A percentile compares a stretch with the other conserved stretches of the same genome.
These are phyloP conservation scores for Sternotherus odoratus DNA, from an alignment of 2,797 vertebrate species.

Conservation along the genomic window DNA sequence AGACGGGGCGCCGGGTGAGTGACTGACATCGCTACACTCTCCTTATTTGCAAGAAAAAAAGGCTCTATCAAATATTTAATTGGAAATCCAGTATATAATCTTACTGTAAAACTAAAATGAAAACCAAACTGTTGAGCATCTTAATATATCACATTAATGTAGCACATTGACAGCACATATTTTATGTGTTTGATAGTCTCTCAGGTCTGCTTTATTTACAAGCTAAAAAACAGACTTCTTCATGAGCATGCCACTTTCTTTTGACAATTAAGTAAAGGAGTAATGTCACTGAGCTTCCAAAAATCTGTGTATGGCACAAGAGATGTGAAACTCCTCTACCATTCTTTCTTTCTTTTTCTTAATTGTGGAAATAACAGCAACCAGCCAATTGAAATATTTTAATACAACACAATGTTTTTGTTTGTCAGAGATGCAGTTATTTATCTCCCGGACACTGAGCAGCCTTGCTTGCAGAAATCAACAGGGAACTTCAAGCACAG, in stretches of 20 bases:
- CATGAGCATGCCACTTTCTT: neutral
- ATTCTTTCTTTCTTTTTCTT: neutral
- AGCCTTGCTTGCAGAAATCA: neutral
- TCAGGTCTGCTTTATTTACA: neutral
- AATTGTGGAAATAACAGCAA: neutral
- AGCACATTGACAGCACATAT: neutral
- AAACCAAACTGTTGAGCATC: neutral
- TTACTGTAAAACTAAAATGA: neutral
- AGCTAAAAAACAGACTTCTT: neutral
- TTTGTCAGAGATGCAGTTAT: accelerated
- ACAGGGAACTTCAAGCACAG: neutral
- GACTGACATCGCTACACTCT: no score
- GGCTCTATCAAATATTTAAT: neutral
- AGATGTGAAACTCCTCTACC: neutral
- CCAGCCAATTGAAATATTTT: neutral
- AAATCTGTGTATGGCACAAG: neutral
- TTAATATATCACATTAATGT: neutral
- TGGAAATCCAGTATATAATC: neutral
- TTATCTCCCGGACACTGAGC: neutral
- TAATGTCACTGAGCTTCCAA: neutral
- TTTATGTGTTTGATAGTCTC: neutral
- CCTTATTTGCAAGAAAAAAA: neutral
- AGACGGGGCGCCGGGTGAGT: no score
- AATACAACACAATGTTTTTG: neutral
- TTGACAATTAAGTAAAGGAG: neutral